Evolutionary conservation across 2,888 invertebrate genomes (phyloP).

Genomic region (Pyrocoelia pectoralis): DNA sequence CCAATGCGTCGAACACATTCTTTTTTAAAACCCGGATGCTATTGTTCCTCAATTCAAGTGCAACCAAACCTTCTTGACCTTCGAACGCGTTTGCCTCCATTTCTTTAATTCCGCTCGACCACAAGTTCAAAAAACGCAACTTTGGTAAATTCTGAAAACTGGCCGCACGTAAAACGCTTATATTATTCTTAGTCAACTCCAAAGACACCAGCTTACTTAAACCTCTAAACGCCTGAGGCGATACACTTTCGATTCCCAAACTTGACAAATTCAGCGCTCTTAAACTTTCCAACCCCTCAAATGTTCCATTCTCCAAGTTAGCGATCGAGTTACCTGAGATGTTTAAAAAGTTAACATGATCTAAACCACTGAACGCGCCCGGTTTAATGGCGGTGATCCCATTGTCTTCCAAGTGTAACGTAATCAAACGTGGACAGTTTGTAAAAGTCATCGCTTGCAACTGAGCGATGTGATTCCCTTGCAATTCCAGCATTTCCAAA

Average conservation of each 20-base stretch:
- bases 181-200: slow-evolving; percentile 22
- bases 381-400: neutral
- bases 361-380: neutral
- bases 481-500: slow-evolving; percentile 3
- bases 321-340: neutral
- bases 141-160: slow-evolving; percentile 44
- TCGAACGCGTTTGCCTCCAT: slow-evolving; percentile 11
- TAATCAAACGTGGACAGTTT: neutral
- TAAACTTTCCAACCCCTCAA: slow-evolving; percentile 15
- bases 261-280: slow-evolving; percentile 21
- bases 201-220: slow-evolving; percentile 19
- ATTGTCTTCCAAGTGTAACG: neutral
- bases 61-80: neutral
- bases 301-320: neutral
- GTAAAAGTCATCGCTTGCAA: neutral
- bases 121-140: slow-evolving; percentile 45
- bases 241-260: slow-evolving; percentile 16
- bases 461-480: neutral
- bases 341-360: neutral
- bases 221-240: slow-evolving; percentile 19
- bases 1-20: neutral
- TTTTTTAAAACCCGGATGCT: neutral
- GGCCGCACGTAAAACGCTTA: neutral
- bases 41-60: neutral
- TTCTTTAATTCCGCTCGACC: slow-evolving; percentile 38